These are phyloP conservation scores for Ceyx cyanopectus DNA, from an alignment of 2,113 vertebrate species.

Conservation along the genomic window DNA sequence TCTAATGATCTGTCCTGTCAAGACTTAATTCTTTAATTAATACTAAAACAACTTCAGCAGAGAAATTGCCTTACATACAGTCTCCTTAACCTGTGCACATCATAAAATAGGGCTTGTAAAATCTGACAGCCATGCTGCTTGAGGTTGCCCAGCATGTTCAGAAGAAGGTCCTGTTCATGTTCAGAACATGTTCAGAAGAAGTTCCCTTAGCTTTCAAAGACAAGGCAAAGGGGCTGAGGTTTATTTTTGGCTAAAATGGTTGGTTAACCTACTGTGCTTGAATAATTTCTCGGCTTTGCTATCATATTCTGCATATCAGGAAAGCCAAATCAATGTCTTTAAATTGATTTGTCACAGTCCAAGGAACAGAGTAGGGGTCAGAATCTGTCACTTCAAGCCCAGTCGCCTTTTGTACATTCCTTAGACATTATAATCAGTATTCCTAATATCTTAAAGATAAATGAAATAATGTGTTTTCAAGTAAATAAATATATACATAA, in stretches of 20 bases:
- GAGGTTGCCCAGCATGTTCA: neutral
- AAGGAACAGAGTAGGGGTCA: neutral
- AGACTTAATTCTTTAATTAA: neutral
- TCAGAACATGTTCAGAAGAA: neutral
- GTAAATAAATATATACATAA: neutral
- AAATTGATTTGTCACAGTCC: neutral
- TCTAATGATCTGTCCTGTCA: neutral
- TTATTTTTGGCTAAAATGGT: neutral
- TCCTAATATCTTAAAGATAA: neutral
- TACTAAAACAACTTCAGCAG: neutral
- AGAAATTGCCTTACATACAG: neutral
- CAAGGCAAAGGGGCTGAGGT: neutral
- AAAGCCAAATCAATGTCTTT: neutral
- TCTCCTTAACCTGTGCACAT: neutral
- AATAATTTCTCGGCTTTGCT: neutral
- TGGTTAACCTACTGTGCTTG: neutral
- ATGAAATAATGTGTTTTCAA: neutral
- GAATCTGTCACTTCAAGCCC: neutral
- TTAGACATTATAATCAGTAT: neutral
- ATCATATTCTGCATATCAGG: neutral
- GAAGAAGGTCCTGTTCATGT: neutral
- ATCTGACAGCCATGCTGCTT: neutral
- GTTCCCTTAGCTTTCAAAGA: neutral
- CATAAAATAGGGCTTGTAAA: neutral
- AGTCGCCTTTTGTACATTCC: neutral